These are phyloP conservation scores for Catocala fraxini DNA, from an alignment of 2,888 invertebrate species.

Conservation along the genomic window DNA sequence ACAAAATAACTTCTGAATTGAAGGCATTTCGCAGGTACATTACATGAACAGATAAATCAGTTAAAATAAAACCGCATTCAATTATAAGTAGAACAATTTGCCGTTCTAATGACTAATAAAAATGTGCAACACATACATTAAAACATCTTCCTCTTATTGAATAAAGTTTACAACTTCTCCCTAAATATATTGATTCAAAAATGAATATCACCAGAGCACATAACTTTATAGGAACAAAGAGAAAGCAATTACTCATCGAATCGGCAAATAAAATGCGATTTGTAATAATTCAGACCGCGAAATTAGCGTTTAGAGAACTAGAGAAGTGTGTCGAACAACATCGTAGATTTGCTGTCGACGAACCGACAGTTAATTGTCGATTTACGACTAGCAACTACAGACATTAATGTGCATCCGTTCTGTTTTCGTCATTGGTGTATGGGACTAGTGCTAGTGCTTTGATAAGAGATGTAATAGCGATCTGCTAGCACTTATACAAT, in stretches of 20 bases:
- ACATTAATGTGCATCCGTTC: not conserved
- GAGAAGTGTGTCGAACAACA: slow-evolving; percentile 32
- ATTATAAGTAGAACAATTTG: no score
- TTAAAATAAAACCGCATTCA: no score
- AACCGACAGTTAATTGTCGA: not conserved
- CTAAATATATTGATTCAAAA: no score
- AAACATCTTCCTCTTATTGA: not conserved
- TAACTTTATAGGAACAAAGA: slow-evolving; percentile 28
- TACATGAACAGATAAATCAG: no score
- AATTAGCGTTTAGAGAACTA: slow-evolving; percentile 56
- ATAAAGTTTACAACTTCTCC: not conserved
- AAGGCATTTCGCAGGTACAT: no score
- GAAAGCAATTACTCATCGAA: slow-evolving; percentile 43
- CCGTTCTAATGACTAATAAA: no score
- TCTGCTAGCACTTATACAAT: no score
- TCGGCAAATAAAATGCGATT: slow-evolving; percentile 55
- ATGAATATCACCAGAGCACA: not conserved
- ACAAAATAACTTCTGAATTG: no score
- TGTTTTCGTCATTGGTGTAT: no score
- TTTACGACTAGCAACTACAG: not conserved
- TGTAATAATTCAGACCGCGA: slow-evolving; percentile 58
- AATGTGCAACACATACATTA: no score
- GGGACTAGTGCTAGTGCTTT: no score
- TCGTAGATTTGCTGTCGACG: not conserved
- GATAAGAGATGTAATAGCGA: no score